A percentile compares a stretch with the other conserved stretches of the same genome.
Conservation (phyloP, 1,140 invertebrate species). For the Psix sp. region DNA sequence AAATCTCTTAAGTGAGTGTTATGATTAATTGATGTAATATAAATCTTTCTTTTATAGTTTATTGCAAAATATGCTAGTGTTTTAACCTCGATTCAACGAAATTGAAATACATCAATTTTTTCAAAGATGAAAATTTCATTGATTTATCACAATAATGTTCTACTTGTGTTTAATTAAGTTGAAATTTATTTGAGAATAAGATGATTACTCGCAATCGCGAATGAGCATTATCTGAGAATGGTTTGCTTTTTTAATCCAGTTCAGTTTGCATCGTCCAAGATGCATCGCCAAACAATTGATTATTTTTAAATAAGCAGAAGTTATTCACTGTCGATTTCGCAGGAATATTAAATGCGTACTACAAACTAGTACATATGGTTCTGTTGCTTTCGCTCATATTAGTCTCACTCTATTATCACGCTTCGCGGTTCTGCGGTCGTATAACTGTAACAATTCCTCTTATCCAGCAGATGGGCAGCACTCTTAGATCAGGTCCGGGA, state of each 20-base stretch:
- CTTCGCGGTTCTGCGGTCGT: slow-evolving; percentile 47
- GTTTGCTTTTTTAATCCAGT: too few species aligned
- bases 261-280: too few species aligned
- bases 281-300: too few species aligned
- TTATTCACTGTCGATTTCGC: slow-evolving; percentile 70
- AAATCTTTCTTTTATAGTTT: too few species aligned
- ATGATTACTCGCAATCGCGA: slow-evolving; percentile 20
- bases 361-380: slow-evolving; percentile 35
- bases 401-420: slow-evolving; percentile 63
- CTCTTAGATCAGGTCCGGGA: slow-evolving; percentile 56
- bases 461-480: slow-evolving; percentile 37
- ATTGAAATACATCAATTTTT: too few species aligned
- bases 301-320: slow-evolving; percentile 19
- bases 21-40: too few species aligned
- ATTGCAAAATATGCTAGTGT: too few species aligned
- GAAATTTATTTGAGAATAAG: slow-evolving; percentile 36
- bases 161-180: slow-evolving; percentile 29
- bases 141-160: slow-evolving; percentile 25
- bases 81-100: too few species aligned
- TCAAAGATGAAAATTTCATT: slow-evolving; percentile 12
- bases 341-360: slow-evolving; percentile 30
- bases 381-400: slow-evolving; percentile 66
- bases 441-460: slow-evolving; percentile 65
- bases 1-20: too few species aligned
- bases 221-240: slow-evolving; percentile 13